A percentile compares a stretch with the other conserved stretches of the same genome.
Evolutionary conservation across 2,113 vertebrate species (phyloP).

Genomic region (Tragelaphus scriptus): DNA sequence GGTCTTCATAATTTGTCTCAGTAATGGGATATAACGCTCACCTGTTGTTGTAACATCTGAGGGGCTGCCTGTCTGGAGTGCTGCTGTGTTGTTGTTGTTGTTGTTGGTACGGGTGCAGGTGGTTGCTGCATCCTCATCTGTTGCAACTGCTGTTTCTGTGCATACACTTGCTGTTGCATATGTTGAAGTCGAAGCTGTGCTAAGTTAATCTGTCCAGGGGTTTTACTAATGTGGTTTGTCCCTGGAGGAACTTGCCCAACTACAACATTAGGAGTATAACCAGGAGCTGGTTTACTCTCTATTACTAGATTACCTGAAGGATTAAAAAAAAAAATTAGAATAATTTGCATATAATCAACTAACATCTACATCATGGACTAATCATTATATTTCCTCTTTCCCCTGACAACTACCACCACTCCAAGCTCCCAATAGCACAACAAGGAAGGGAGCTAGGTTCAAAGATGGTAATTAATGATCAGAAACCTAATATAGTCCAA

Average conservation of each 20-base stretch:
- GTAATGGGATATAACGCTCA: conserved; percentile 54
- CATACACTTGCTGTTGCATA: conserved; percentile 95
- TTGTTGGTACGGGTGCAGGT: conserved; percentile 82
- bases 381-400: conserved; percentile 9
- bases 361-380: not conserved
- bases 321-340: conserved; percentile 54
- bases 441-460: not conserved
- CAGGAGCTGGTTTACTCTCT: conserved; percentile 90
- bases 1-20: not conserved
- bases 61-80: conserved; percentile 85
- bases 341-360: conserved; percentile 27
- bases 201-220: conserved; percentile 95
- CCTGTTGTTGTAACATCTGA: conserved; percentile 93
- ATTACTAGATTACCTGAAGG: conserved; percentile 93
- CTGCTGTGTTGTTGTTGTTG: conserved; percentile 59
- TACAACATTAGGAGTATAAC: conserved; percentile 89
- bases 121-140: conserved; percentile 97
- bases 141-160: conserved; percentile 90
- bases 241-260: conserved; percentile 88
- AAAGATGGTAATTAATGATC: not conserved
- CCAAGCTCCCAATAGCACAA: not conserved
- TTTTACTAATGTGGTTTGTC: conserved; percentile 90
- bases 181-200: conserved; percentile 97
- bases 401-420: conserved; percentile 26
- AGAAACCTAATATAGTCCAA: conserved; percentile 19